phyloP scores from a whole-genome alignment of 2,797 vertebrate genomes.

The Pantherophis alleghaniensis region DNA sequence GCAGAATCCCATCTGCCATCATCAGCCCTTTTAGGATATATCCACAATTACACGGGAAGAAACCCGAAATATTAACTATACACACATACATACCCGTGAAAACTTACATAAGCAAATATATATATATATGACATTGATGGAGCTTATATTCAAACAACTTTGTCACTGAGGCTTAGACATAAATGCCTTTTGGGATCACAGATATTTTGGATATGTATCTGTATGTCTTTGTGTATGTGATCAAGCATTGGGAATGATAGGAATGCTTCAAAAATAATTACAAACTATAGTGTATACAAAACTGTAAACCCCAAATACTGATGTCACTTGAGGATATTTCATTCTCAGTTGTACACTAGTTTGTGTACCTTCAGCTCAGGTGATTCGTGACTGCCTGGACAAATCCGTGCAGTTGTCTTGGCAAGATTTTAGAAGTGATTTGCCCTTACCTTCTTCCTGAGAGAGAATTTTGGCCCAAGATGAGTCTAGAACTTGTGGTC shows the following conservation, averaged over 20 bases:
- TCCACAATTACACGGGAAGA: no score
- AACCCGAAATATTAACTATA: no score
- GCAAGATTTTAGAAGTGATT: background rate
- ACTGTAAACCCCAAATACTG: background rate
- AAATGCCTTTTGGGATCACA: background rate
- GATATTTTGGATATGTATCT: background rate
- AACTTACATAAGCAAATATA: no score
- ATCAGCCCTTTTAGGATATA: no score
- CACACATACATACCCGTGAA: no score
- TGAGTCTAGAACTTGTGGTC: background rate
- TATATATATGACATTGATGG: no score
- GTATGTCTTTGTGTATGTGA: background rate
- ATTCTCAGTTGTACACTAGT: no score
- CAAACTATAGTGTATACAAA: background rate
- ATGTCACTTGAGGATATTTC: background rate
- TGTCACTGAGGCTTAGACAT: background rate
- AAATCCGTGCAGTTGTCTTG: background rate
- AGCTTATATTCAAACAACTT: background rate
- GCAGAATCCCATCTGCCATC: no score
- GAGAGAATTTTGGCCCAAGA: background rate
- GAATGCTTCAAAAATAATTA: background rate
- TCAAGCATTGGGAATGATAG: background rate
- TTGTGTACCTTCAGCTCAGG: background rate
- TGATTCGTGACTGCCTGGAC: background rate
- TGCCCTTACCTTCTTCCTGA: background rate